These are phyloP conservation scores for Sorex maritimensis DNA, from an alignment of 2,797 vertebrate genomes.

Conservation along the genomic window DNA sequence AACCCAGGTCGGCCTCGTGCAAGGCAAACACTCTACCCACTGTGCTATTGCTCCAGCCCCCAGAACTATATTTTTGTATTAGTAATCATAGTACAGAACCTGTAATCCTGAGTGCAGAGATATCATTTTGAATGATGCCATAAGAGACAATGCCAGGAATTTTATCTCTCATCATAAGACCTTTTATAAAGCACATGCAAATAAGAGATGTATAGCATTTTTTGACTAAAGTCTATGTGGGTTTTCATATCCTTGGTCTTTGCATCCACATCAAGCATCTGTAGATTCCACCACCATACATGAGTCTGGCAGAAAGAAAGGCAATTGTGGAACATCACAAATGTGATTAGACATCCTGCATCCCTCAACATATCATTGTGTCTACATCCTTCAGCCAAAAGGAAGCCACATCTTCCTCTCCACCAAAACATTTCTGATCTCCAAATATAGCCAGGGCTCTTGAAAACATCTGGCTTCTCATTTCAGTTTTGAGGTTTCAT, in stretches of 20 bases:
- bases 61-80: neutral
- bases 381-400: constrained; percentile 65
- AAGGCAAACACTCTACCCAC: too few species aligned
- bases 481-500: constrained; percentile 74
- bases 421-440: constrained; percentile 54
- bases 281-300: neutral
- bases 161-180: neutral
- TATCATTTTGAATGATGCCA: neutral
- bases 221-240: neutral
- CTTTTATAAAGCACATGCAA: neutral
- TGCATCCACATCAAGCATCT: neutral
- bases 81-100: neutral
- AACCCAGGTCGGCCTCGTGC: too few species aligned
- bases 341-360: constrained; percentile 46
- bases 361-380: neutral
- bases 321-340: constrained; percentile 13
- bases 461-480: constrained; percentile 73
- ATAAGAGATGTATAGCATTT: neutral
- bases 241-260: neutral
- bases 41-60: too few species aligned
- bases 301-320: neutral
- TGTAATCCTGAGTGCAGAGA: neutral
- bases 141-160: neutral
- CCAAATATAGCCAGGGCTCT: constrained; percentile 15
- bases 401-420: neutral